phyloP scores from a whole-genome alignment of 1,140 invertebrate genomes.

The Gryllus bimaculatus region DNA sequence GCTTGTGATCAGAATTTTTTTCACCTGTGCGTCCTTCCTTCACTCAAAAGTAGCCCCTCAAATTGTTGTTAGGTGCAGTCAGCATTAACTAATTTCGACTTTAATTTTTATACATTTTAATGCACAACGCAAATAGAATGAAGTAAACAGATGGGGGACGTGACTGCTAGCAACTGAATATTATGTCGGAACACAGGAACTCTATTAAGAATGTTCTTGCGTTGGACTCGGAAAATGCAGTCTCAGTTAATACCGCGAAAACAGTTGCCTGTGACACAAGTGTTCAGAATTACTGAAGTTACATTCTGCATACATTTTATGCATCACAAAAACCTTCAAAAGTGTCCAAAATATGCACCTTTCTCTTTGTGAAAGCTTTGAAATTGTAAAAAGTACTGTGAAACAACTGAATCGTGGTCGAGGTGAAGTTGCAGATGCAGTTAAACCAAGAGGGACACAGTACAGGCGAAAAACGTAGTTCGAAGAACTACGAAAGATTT shows the following conservation, averaged over 20 bases:
- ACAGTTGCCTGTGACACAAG: slow-evolving; percentile 4
- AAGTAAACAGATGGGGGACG: neutral
- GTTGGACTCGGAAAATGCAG: neutral
- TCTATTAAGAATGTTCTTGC: neutral
- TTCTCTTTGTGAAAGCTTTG: neutral
- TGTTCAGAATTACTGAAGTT: too few species aligned
- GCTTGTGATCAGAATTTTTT: too few species aligned
- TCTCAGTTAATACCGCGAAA: neutral
- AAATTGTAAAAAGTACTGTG: neutral
- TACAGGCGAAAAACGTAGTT: neutral
- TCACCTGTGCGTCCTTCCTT: too few species aligned
- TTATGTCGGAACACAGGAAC: neutral
- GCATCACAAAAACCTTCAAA: too few species aligned
- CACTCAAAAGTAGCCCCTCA: too few species aligned
- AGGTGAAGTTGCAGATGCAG: slow-evolving; percentile 2
- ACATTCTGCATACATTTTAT: too few species aligned
- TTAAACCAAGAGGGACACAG: neutral
- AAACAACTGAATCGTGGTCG: too few species aligned
- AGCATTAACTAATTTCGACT: too few species aligned
- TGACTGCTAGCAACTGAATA: neutral
- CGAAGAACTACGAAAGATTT: neutral
- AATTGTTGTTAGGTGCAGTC: too few species aligned
- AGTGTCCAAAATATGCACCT: neutral
- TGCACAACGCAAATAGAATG: too few species aligned
- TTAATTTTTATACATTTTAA: too few species aligned